Percentiles rank a stretch among this genome's conserved stretches.
These are phyloP conservation scores for Enhydra lutris DNA, from an alignment of 2,113 vertebrate genomes.

Conservation along the genomic window DNA sequence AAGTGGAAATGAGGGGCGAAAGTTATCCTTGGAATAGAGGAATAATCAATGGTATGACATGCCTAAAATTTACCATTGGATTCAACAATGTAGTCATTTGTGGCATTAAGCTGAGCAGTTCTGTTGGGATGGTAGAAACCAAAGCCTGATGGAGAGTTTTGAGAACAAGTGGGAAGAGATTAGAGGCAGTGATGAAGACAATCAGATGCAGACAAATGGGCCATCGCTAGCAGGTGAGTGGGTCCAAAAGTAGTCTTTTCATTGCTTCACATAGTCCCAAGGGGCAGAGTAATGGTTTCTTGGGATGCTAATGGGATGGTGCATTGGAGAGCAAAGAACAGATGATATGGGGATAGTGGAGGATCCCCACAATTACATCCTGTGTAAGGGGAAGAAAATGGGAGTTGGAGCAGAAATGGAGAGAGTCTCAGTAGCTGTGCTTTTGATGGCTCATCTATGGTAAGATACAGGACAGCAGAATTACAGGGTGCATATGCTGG, in stretches of 20 bases:
- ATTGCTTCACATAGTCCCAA: not conserved
- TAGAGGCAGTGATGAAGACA: not conserved
- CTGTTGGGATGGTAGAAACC: not conserved
- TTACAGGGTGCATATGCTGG: too few relatives aligned
- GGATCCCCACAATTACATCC: too few relatives aligned
- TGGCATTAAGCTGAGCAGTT: too few relatives aligned
- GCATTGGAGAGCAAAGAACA: not conserved
- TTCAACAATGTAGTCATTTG: not conserved
- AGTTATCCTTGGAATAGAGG: too few relatives aligned
- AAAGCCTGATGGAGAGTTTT: not conserved
- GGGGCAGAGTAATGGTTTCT: not conserved
- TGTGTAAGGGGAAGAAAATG: not conserved
- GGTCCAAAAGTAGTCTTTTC: not conserved
- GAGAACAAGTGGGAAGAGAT: not conserved
- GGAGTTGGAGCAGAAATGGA: not conserved
- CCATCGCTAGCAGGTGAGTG: not conserved
- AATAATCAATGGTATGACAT: not conserved
- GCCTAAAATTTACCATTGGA: not conserved
- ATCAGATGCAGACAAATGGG: too few relatives aligned
- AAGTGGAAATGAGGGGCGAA: not conserved
- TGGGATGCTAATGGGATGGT: not conserved
- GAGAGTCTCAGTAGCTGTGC: rapidly evolving
- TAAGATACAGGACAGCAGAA: rapidly evolving
- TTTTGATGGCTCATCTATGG: not conserved
- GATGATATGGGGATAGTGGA: not conserved